phyloP scores from a whole-genome alignment of 2,888 invertebrate genomes.

The Thecocarcelia acutangulata region DNA sequence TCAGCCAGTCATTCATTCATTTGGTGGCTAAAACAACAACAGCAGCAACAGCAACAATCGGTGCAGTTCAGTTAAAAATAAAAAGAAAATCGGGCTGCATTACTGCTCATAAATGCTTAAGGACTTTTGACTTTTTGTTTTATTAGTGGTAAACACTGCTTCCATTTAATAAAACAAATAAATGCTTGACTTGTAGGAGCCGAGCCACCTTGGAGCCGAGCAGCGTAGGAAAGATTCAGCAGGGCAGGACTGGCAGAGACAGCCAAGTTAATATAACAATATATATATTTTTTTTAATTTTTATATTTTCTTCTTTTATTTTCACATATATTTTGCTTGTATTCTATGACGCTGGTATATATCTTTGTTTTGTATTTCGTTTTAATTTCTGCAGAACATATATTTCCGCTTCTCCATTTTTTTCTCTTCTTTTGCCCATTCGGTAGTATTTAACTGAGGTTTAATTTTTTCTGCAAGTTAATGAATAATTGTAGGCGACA shows the following conservation, averaged over 20 bases:
- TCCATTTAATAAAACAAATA: constrained; percentile 63
- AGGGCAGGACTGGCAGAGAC: constrained; percentile 38
- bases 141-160: constrained; percentile 77
- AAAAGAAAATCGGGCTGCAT: constrained; percentile 63
- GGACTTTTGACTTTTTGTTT: constrained; percentile 80
- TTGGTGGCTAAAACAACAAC: constrained; percentile 30
- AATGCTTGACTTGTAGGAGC: constrained; percentile 65
- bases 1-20: constrained; percentile 35
- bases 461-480: constrained; percentile 61
- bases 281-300: constrained; percentile 72
- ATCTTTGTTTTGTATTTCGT: constrained; percentile 60
- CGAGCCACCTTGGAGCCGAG: constrained; percentile 46
- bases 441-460: constrained; percentile 10
- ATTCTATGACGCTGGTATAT: constrained; percentile 75
- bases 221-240: background rate
- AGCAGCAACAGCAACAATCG: constrained; percentile 49
- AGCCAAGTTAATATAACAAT: constrained; percentile 61
- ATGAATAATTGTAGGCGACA: constrained; percentile 70
- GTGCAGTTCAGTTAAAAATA: constrained; percentile 52
- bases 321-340: constrained; percentile 55
- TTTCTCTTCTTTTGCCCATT: background rate
- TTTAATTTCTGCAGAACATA: constrained; percentile 64
- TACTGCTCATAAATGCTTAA: constrained; percentile 77
- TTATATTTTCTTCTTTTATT: constrained; percentile 76
- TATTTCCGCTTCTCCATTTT: constrained; percentile 59